Evolutionary conservation across 2,888 invertebrate genomes (phyloP), one percentile per base, ranked within the genome.

Genomic region (Drosophila testacea): DNA sequence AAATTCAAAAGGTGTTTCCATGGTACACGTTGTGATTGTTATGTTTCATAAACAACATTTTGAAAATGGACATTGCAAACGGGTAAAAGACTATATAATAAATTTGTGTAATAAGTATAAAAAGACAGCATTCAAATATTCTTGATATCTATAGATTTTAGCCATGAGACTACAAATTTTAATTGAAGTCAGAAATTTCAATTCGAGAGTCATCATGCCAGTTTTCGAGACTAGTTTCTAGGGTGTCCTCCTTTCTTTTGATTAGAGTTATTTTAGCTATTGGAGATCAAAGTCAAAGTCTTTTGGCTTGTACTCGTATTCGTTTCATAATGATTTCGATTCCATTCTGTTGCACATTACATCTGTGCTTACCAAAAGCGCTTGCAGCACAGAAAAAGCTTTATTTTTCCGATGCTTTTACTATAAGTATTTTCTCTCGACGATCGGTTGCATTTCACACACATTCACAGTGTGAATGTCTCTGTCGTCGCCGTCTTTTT

Each of bases 261-360:
- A 22, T 22, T 27, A 36, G 7, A 44, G 34, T 44, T 44, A 44
- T 56, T 56, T 55, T n/a, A 5, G n/a, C 42, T 1, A 9, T 42
- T 1, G 9, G 5, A 34, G 42, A 55, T 55, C 42, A 60, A 48
- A 50, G 32, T 60, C 59, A 50, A 60, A 61, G 52, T 61, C 61
- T 61, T 36, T 61, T 52, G 39, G 50, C 50, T 48, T 10, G 11
- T 6, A n/a, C 11, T 36, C 36, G 36, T n/a, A 7, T n/a, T 22
- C 41, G 10, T 55, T 32, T 56, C 44, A 55, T 50, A 50, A 42
- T 32, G 42, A 42, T 28, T 56, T 56, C 56, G 1, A 36, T 56
- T 56, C 56, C 56, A 56, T 56, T 56, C 27, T 13, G 44, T 56
- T 28, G 56, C 46, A 34, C 10, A 7, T 34, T 3, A 5, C 13